Percentiles rank a stretch among this genome's conserved stretches.
phyloP scores from a whole-genome alignment of 2,797 vertebrate species.

The Macropus fuliginosus region DNA sequence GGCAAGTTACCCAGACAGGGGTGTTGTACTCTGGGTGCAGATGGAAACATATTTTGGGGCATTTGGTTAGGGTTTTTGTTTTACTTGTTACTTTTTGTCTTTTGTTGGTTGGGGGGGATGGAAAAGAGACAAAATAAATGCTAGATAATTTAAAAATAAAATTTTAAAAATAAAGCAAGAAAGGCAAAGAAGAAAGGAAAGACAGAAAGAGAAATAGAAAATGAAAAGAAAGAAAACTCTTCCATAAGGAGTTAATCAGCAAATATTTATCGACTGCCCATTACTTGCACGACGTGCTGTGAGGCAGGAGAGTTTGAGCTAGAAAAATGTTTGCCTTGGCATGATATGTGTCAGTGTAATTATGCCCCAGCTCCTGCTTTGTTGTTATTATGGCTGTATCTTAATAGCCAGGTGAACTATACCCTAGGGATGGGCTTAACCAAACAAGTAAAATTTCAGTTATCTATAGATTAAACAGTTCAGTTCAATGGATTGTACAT shows the following conservation, averaged over 20 bases:
- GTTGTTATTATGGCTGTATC: background rate
- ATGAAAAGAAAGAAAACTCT: background rate
- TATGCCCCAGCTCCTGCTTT: background rate
- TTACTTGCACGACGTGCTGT: background rate
- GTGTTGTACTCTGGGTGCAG: background rate
- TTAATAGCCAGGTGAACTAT: background rate
- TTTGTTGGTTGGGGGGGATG: background rate
- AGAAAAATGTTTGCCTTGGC: background rate
- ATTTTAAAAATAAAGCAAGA: background rate
- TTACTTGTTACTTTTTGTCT: background rate
- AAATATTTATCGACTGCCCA: background rate
- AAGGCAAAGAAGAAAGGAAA: background rate
- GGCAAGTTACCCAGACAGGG: background rate
- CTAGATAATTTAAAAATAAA: background rate
- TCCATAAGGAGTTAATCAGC: background rate
- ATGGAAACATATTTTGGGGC: background rate
- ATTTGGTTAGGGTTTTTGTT: background rate
- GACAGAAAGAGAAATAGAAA: too few species aligned
- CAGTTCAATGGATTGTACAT: slow-evolving; percentile 22
- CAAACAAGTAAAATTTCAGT: slow-evolving; percentile 7
- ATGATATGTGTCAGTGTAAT: background rate
- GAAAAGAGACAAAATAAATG: background rate
- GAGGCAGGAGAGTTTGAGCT: background rate
- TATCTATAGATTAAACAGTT: background rate
- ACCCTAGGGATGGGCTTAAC: background rate